These are phyloP conservation scores for Thecophora atra DNA, from an alignment of 2,888 invertebrate species.

Conservation along the genomic window DNA sequence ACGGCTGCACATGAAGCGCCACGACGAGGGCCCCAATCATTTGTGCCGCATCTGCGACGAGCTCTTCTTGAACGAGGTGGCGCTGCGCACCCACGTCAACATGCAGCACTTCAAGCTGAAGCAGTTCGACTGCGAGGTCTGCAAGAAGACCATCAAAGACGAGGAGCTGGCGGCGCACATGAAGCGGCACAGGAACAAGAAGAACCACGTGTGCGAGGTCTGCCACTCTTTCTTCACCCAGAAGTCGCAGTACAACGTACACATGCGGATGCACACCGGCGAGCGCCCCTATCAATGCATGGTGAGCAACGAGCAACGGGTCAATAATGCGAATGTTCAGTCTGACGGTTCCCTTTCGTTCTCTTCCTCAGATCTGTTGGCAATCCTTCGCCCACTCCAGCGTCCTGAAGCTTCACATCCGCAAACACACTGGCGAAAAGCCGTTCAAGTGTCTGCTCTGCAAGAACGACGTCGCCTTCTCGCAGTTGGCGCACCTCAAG, in stretches of 20 bases:
- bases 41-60: constrained; percentile 84
- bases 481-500: constrained; percentile 86
- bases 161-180: constrained; percentile 81
- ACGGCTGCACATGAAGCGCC: constrained; percentile 74
- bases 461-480: constrained; percentile 72
- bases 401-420: constrained; percentile 82
- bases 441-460: constrained; percentile 80
- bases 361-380: constrained; percentile 57
- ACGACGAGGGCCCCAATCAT: constrained; percentile 79
- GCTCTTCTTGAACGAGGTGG: constrained; percentile 78
- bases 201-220: constrained; percentile 80
- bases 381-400: constrained; percentile 81
- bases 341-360: not conserved
- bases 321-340: too few relatives aligned
- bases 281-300: constrained; percentile 84
- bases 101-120: constrained; percentile 79
- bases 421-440: constrained; percentile 86
- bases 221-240: constrained; percentile 85
- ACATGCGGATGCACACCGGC: constrained; percentile 85
- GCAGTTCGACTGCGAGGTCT: constrained; percentile 81
- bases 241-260: constrained; percentile 84
- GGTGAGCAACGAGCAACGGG: constrained; percentile 64
- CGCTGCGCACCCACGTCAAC: constrained; percentile 77
- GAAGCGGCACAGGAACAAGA: constrained; percentile 77
- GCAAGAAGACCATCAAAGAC: constrained; percentile 82